These are phyloP conservation scores for Caracal caracal DNA, from an alignment of 2,113 vertebrate genomes.

Conservation along the genomic window DNA sequence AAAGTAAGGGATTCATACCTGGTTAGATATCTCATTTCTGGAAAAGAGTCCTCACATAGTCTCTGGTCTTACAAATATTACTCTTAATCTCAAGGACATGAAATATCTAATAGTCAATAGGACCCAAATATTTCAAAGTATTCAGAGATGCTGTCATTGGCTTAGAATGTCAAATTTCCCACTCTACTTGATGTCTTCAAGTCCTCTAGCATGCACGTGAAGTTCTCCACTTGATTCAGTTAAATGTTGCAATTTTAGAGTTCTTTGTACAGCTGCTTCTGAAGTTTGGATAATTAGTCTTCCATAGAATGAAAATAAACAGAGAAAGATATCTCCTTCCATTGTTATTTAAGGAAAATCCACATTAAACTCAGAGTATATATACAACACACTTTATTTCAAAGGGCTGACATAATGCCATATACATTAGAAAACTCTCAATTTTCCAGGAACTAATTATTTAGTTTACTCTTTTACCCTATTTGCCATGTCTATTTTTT, in stretches of 20 bases:
- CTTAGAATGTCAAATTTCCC: background rate
- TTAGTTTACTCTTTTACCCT: background rate
- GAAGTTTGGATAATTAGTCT: constrained; percentile 38
- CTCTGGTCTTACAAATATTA: background rate
- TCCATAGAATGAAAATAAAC: constrained; percentile 59
- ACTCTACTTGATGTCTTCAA: background rate
- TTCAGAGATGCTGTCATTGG: background rate
- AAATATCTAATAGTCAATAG: background rate
- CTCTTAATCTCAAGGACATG: background rate
- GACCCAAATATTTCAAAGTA: background rate
- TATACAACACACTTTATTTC: constrained; percentile 58
- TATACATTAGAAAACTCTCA: background rate
- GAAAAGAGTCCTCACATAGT: background rate
- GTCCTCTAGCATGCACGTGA: background rate
- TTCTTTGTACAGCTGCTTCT: constrained; percentile 52
- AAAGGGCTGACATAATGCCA: constrained; percentile 6
- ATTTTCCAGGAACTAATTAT: background rate
- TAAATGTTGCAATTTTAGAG: constrained; percentile 18
- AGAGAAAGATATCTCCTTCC: background rate
- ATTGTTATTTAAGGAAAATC: constrained; percentile 42
- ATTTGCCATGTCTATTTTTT: background rate
- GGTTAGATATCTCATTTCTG: background rate
- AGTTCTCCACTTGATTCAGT: background rate
- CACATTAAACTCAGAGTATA: background rate
- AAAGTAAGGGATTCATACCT: background rate